Base-by-base conservation (phyloP, 2,888 invertebrate species). In the Ichneumoninae sp. region DNA sequence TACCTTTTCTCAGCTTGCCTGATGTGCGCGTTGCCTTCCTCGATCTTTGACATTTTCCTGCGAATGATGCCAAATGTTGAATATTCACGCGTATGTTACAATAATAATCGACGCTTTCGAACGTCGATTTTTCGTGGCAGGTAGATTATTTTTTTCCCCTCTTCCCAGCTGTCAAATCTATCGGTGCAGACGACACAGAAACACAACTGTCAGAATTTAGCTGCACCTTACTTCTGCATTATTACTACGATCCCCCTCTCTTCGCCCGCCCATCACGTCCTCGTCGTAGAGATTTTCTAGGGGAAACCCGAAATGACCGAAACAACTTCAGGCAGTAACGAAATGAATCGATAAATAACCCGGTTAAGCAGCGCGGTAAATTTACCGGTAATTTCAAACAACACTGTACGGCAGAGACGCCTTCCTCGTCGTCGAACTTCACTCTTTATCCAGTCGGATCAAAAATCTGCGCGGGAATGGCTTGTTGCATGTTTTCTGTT, bases 1-100 rank as follows among this genome's bases (percentile, higher is more conserved):
- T 85, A 97, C 98, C 96, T 96, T 95, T 97, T 98, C 91, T 98
- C 98, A 0, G 98, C 98, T 88, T 95, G 95, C 89, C 95, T 96
- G 90, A 97, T 95, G 89, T 97, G 96, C 91, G 97, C 97, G 88
- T 96, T 95, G 10, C 96, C 98, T 94, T 98, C 97, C 86, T 96
- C 95, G 79, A 96, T 94, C 94, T 97, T 96, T 90, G 94, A 94
- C 95, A 95, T 95, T 91, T 90, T 93, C 84, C 86, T 89, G 77
- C 87, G 89, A 90, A 92, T 90, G 86, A 78, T 90, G 80, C 62
- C 76, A 69, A 80, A 30, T 30, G 30, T 52, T 16, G 10, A 16
- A 16, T 62, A 6, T 60, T 40, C 36, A 3, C 60, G 4, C 66
- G 54, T 16, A 13, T 82, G 57, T 83, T 74, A 19, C 65, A 80